Percentiles rank a stretch among this genome's conserved stretches.
These are phyloP conservation scores for Anguilla anguilla DNA, from an alignment of 2,797 vertebrate genomes.

Conservation along the genomic window DNA sequence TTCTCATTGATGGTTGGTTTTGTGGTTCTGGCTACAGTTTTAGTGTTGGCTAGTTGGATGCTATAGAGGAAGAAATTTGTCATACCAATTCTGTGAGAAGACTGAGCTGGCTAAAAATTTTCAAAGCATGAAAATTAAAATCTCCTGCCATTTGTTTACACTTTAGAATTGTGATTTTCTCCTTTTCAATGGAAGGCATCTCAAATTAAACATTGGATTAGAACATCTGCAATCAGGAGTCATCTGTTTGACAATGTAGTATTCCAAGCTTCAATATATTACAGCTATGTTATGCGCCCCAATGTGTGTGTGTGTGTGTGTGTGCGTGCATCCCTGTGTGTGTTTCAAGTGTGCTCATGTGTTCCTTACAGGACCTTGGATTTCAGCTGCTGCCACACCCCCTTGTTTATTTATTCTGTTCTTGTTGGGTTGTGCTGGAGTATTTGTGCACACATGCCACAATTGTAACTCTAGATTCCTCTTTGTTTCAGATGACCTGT, in stretches of 20 bases:
- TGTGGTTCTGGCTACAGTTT: no score
- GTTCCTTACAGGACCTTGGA: not conserved
- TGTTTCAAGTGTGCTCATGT: not conserved
- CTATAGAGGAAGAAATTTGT: no score
- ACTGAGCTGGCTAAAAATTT: no score
- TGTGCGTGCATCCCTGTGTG: not conserved
- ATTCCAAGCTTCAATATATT: not conserved
- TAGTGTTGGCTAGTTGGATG: no score
- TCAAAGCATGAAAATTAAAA: not conserved
- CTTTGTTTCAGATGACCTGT: conserved; percentile 76
- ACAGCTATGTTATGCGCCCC: not conserved
- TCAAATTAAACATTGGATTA: not conserved
- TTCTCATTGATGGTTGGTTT: no score
- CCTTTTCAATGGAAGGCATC: not conserved
- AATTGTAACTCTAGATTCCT: conserved; percentile 23
- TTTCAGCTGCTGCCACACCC: not conserved
- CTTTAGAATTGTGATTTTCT: not conserved
- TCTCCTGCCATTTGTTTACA: conserved; percentile 6
- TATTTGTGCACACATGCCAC: not conserved
- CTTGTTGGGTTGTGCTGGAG: not conserved
- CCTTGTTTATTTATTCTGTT: not conserved
- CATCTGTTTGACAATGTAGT: not conserved
- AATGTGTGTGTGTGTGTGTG: not conserved
- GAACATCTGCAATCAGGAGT: not conserved
- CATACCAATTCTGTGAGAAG: no score